Base-by-base conservation (phyloP, 1,140 invertebrate genomes). In the Drosophila ohnishii region DNA sequence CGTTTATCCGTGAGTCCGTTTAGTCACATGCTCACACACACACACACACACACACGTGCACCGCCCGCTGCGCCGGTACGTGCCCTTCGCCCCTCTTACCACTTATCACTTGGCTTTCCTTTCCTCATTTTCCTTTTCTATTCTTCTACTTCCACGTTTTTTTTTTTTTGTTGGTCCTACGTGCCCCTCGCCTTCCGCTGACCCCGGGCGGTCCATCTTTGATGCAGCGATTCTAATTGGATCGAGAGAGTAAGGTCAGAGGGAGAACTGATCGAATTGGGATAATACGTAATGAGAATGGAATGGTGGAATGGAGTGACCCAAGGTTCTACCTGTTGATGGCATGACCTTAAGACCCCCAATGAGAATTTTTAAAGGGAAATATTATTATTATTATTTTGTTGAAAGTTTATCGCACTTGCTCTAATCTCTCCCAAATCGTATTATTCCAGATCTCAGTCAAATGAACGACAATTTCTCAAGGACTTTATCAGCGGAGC, bases 401-500 rank as follows among this genome's bases (percentile, higher is more conserved):
- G 11, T 3, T 47, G 0, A 3, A 28, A 9, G 19, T 7, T 3
- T 14, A 28, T 48, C 9, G 25, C 14, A 30, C 9, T 50, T 50
- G 5, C 4, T 13, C 14, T 65, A 39, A 63, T 69, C 4, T 32
- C 14, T n/a, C 2, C 45, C 3, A 2, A 10, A 19, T 32, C 14
- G 1, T 16, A 40, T 2, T 25, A 5, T 84, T 90, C 10, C 92
- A 96, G 95, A 88, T 94, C 94, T 72, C 95, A 97, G 85, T 97
- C 97, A 28, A 97, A 98, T 92, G 97, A 99, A 90, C 94, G 97
- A n/a, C 94, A 97, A 50, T 99, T 99, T 91, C 94, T 99, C 14
- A 95, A 96, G 48, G 98, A 99, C 92, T 98, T 99, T 82, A 97
- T 99, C 16, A 94, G 94, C 9, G 97, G 97, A 63, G 94, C 95